Evolutionary conservation across 2,113 vertebrate genomes (phyloP).

Genomic region (Syrmaticus mikado): DNA sequence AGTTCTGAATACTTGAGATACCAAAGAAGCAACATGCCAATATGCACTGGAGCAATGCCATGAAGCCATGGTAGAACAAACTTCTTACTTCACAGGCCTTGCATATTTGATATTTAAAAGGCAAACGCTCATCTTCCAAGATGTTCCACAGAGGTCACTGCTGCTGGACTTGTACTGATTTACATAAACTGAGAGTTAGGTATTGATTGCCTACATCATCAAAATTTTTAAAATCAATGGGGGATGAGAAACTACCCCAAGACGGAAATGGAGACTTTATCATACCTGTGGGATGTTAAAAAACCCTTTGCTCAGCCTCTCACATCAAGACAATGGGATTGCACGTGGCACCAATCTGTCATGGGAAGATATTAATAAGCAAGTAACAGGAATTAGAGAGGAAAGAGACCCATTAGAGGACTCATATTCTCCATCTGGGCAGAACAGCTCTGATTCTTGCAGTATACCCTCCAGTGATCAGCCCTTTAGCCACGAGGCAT

Average conservation of each 20-base stretch:
- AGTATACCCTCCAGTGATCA: neutral
- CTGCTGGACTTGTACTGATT: neutral
- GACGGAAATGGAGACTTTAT: neutral
- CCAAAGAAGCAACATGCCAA: neutral
- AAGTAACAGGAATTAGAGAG: neutral
- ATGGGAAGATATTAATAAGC: neutral
- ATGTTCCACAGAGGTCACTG: neutral
- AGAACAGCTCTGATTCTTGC: neutral
- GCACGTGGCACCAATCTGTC: neutral
- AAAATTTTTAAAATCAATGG: neutral
- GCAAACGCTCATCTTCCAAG: accelerated
- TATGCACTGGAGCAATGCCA: neutral
- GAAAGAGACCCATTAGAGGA: neutral
- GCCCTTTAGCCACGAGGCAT: neutral
- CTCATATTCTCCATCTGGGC: neutral
- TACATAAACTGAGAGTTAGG: neutral
- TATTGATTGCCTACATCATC: neutral
- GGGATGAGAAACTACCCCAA: neutral
- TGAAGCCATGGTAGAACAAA: neutral
- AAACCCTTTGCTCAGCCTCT: constrained; percentile 11
- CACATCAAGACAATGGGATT: neutral
- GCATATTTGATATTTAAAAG: neutral
- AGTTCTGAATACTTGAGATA: accelerated
- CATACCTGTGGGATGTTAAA: neutral
- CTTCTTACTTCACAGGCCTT: neutral